Evolutionary conservation across 2,888 invertebrate species (phyloP), one percentile per base, ranked within the genome.

Genomic region (Eugnorisma glareosa): DNA sequence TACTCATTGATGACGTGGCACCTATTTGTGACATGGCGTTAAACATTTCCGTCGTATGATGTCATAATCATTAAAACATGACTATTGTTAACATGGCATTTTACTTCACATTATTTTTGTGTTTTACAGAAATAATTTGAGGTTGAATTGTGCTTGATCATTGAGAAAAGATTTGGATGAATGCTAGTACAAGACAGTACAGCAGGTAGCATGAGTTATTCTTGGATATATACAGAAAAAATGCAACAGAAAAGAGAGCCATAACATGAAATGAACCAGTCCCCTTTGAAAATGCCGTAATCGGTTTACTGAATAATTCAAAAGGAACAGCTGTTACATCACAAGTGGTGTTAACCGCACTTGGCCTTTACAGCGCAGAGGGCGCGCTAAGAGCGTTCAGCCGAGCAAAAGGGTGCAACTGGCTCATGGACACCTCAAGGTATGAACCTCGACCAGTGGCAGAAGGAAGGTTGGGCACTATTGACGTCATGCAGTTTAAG

Each of bases 1-100:
- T 86, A 88, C 82, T 88, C 90, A 90, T 81, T 69, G 73, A 86
- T 91, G 90, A 91, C 90, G 91, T 84, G 66, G 31, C 51, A 35
- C 24, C 51, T 69, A 71, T 77, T 86, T 71, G 76, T 83, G 85
- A 75, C 82, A 79, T 64, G 57, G 77, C 73, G 67, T 77, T 82
- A 78, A 82, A 64, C 70, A 79, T 79, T 83, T 87, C 85, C 84
- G 84, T 83, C 75, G 81, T 28, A 15, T 81, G 80, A 88, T 82
- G 79, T 85, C 83, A 86, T 70, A 79, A 37, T 84, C 1, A 73
- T 68, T 43, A 61, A 83, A 69, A 69, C 57, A 43, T 48, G 24
- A 57, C 40, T 63, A 54, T 82, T 77, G 31, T 77, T 75, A 63
- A 35, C 40, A 40, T 63, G 37, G 24, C 67, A 77, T 54, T 82